These are phyloP conservation scores for Hybos culiciformis DNA, from an alignment of 2,888 invertebrate genomes.

Conservation along the genomic window DNA sequence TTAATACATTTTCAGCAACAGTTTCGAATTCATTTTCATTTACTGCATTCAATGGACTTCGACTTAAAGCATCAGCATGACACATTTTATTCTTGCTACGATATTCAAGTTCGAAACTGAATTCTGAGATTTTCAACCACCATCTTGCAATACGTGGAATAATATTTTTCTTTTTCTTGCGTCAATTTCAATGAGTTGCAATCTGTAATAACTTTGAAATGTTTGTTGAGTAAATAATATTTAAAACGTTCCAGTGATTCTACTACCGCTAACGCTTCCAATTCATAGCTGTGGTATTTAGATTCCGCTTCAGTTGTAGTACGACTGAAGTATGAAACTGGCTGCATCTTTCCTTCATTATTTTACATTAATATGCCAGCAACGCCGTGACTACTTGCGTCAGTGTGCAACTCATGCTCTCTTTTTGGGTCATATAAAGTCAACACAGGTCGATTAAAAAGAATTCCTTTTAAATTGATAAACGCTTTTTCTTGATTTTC, in stretches of 20 bases:
- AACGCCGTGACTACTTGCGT: neutral
- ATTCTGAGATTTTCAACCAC: conserved; percentile 15
- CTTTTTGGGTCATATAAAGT: too few relatives aligned
- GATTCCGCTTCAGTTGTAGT: neutral
- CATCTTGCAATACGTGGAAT: conserved; percentile 19
- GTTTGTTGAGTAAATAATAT: neutral
- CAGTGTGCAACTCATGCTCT: too few relatives aligned
- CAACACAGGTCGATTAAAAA: too few relatives aligned
- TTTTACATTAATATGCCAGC: neutral
- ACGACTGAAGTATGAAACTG: conserved; percentile 5
- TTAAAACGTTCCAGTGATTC: conserved; percentile 2
- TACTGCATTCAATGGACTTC: conserved; percentile 6
- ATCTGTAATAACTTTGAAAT: conserved; percentile 4
- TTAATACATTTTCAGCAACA: conserved; percentile 1
- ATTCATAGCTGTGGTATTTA: conserved; percentile 2
- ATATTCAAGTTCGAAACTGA: conserved; percentile 5
- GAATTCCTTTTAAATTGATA: too few relatives aligned
- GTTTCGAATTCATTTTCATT: neutral
- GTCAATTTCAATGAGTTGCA: conserved; percentile 2
- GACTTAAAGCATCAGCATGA: conserved; percentile 21
- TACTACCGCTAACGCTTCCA: conserved; percentile 4
- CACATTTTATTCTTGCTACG: conserved; percentile 14
- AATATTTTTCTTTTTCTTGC: neutral
- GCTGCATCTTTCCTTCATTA: neutral
- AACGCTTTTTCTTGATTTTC: too few relatives aligned